phyloP scores from a whole-genome alignment of 2,888 invertebrate genomes.

The Drosophila borealis region DNA sequence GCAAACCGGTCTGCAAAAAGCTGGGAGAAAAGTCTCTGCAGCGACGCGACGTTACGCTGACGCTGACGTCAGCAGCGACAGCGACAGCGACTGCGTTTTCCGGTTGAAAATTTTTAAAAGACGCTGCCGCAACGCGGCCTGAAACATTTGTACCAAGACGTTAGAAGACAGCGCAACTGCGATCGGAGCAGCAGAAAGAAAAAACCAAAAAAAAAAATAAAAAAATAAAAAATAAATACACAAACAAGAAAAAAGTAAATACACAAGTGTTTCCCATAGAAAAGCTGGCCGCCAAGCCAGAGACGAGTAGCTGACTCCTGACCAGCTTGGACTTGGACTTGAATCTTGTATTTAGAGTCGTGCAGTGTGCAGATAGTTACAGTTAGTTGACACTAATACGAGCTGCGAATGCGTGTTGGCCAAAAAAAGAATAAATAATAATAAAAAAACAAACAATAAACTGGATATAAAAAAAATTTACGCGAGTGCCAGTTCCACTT shows the following conservation, averaged over 20 bases:
- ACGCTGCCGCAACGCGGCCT: constrained; percentile 83
- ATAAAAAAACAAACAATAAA: constrained; percentile 20
- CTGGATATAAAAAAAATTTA: constrained; percentile 22
- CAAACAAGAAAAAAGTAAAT: constrained; percentile 10
- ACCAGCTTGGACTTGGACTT: constrained; percentile 31
- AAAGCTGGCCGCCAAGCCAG: constrained; percentile 10
- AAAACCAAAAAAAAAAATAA: constrained; percentile 13
- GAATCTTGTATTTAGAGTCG: constrained; percentile 15
- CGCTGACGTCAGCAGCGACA: constrained; percentile 9
- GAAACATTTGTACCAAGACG: constrained; percentile 85
- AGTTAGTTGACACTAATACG: constrained; percentile 82
- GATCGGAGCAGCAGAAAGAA: constrained; percentile 40
- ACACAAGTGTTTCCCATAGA: constrained; percentile 23
- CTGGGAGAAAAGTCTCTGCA: constrained; percentile 63
- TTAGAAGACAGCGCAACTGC: constrained; percentile 80
- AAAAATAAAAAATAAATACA: constrained; percentile 12
- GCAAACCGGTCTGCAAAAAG: constrained; percentile 66
- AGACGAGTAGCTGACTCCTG: constrained; percentile 31
- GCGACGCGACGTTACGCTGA: constrained; percentile 2
- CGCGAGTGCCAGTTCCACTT: constrained; percentile 40
- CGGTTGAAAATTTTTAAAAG: constrained; percentile 85
- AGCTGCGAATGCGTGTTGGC: constrained; percentile 42
- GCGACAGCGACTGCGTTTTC: constrained; percentile 57
- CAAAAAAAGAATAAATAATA: constrained; percentile 23
- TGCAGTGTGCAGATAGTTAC: constrained; percentile 65